Evolutionary conservation across 2,888 invertebrate genomes (phyloP), one percentile per base, ranked within the genome.

Genomic region (Lacanobia oleracea): DNA sequence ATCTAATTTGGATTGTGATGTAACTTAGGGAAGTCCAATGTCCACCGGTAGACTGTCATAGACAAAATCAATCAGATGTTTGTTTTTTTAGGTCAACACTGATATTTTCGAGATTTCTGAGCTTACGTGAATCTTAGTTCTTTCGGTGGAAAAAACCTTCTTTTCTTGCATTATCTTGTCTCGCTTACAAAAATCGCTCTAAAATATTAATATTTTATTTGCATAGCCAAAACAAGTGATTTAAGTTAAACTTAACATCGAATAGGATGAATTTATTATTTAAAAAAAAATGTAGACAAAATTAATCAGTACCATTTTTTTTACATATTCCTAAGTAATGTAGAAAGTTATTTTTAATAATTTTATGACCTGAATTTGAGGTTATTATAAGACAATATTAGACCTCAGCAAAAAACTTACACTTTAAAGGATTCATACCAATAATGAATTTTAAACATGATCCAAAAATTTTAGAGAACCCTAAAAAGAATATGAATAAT

Each of bases 171-270:
- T 59, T 33, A 51, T 54, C 67, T 66, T 72, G 65, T 72, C 81
- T 77, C 59, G 59, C 51, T 62, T 54, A 43, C n/a, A 50, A 63
- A 63, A 56, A 64, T 63, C 78, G 68, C 78, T 82, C 48, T 48
- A 75, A 82, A 64, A 62, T 70, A 59, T 63, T 54, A 60, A 21
- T 21, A 33, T 73, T 14, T 54, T 45, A 64, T 12, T 70, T 82
- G 74, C 83, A 82, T 82, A 79, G 75, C 82, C 83, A 71, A 83
- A 84, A 79, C 82, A 70, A 80, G 80, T 80, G 82, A 70, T 82
- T 67, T 65, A 43, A 18, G 27, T 69, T 48, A 78, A 80, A 80
- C 79, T 82, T 80, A 80, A 80, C 80, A 72, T 33, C 69, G 27
- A 78, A 78, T 60, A 69, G 33, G 45, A 59, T 66, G 48, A 67